These are phyloP conservation scores for Astreopora myriophthalma DNA, from an alignment of 64 coral and sea anemone species.

Conservation along the genomic window DNA sequence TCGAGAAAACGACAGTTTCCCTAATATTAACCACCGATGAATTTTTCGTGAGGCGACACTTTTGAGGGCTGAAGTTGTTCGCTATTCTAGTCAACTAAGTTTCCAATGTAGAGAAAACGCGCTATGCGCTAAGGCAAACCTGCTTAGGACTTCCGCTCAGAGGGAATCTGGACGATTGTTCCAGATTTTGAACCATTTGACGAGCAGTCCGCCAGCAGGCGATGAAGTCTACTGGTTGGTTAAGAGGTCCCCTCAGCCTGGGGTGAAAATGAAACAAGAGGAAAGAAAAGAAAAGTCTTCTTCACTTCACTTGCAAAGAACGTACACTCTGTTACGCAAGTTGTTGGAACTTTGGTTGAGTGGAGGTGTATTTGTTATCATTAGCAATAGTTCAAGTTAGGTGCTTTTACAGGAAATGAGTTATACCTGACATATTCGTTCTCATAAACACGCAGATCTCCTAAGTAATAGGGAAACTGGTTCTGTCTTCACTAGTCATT, in stretches of 20 bases:
- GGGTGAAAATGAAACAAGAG: slow-evolving; percentile 2
- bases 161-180: slow-evolving; percentile 76
- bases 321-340: background rate
- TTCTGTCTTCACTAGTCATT: too few species aligned
- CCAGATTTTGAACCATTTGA: slow-evolving; percentile 99
- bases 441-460: too few species aligned
- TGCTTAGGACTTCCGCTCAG: slow-evolving; percentile 78
- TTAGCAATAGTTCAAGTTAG: background rate
- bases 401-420: background rate
- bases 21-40: too few species aligned
- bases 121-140: slow-evolving; percentile 14
- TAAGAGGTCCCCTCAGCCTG: slow-evolving; percentile 73
- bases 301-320: background rate
- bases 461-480: too few species aligned
- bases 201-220: slow-evolving; percentile 95
- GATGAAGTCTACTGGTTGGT: slow-evolving; percentile 98
- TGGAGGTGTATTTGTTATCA: background rate
- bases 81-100: too few species aligned
- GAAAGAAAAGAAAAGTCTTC: background rate
- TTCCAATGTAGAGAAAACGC: background rate
- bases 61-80: too few species aligned
- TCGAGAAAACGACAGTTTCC: too few species aligned
- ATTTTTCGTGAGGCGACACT: too few species aligned
- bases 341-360: background rate
- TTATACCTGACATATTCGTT: too few species aligned